These are phyloP conservation scores for Orgyia antiqua DNA, from an alignment of 2,888 invertebrate genomes.

Conservation along the genomic window DNA sequence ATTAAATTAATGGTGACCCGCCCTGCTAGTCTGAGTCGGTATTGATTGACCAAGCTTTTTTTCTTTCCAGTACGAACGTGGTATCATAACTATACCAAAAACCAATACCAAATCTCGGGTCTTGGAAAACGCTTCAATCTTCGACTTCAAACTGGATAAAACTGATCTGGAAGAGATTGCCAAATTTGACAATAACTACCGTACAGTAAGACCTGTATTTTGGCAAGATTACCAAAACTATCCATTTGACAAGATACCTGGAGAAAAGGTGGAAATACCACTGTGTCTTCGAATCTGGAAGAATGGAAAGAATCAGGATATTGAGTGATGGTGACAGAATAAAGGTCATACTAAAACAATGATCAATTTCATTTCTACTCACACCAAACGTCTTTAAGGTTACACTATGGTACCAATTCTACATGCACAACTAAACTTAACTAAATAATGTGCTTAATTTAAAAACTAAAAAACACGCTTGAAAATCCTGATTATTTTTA, in stretches of 20 bases:
- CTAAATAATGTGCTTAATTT: too few species aligned
- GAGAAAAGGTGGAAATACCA: conserved; percentile 11
- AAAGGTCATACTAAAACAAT: too few species aligned
- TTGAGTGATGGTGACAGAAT: too few species aligned
- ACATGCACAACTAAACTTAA: too few species aligned
- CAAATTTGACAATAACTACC: conserved; percentile 47
- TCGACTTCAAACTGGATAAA: conserved; percentile 48
- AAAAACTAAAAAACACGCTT: too few species aligned
- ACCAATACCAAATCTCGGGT: conserved; percentile 43
- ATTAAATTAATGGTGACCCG: too few species aligned
- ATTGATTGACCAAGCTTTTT: too few species aligned
- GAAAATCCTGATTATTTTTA: too few species aligned
- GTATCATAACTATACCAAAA: conserved; percentile 49
- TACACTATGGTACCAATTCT: too few species aligned
- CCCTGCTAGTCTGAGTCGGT: too few species aligned
- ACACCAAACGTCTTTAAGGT: too few species aligned
- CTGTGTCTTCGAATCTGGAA: conserved; percentile 13
- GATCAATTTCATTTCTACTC: too few species aligned
- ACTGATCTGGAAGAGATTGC: conserved; percentile 37
- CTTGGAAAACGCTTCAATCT: conserved; percentile 54
- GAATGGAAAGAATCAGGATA: conserved; percentile 21
- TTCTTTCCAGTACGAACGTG: conserved; percentile 46
- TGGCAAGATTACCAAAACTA: conserved; percentile 40
- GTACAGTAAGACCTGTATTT: conserved; percentile 37
- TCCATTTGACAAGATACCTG: conserved; percentile 17